These are phyloP conservation scores for Oreochromis niloticus DNA, from an alignment of 2,113 vertebrate genomes.

Conservation along the genomic window DNA sequence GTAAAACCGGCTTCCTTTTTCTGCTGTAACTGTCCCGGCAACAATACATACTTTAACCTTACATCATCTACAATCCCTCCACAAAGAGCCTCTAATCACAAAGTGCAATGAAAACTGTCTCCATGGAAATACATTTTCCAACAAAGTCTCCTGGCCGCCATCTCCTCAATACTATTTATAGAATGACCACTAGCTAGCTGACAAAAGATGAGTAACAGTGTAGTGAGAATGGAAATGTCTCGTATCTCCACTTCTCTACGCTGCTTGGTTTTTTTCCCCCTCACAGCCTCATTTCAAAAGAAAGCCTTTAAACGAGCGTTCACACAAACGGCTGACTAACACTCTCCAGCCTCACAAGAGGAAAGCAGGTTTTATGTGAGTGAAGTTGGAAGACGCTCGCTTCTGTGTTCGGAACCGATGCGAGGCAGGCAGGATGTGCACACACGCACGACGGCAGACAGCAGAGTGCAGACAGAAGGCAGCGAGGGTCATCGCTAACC, in stretches of 20 bases:
- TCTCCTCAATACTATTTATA: constrained; percentile 58
- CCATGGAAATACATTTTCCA: constrained; percentile 58
- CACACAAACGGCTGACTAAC: constrained; percentile 25
- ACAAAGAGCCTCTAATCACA: background rate
- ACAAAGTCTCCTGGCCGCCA: constrained; percentile 37
- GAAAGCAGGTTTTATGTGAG: background rate
- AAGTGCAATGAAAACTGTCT: constrained; percentile 20
- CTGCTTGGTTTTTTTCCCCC: background rate
- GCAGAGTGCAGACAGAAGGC: background rate
- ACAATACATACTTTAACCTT: background rate
- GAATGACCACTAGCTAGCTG: constrained; percentile 11
- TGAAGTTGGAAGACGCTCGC: background rate
- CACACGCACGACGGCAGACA: background rate
- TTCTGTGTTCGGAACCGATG: background rate
- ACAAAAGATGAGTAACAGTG: constrained; percentile 44
- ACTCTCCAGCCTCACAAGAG: background rate
- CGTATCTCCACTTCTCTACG: background rate
- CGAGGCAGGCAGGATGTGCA: background rate
- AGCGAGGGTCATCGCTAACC: constrained; percentile 2
- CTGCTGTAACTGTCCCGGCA: background rate
- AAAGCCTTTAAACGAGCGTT: constrained; percentile 17
- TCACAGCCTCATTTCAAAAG: constrained; percentile 7
- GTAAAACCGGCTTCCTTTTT: background rate
- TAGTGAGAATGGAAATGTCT: constrained; percentile 45
- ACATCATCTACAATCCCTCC: background rate